Conservation (phyloP, 2,888 invertebrate genomes). For the Orchestes rusci region DNA sequence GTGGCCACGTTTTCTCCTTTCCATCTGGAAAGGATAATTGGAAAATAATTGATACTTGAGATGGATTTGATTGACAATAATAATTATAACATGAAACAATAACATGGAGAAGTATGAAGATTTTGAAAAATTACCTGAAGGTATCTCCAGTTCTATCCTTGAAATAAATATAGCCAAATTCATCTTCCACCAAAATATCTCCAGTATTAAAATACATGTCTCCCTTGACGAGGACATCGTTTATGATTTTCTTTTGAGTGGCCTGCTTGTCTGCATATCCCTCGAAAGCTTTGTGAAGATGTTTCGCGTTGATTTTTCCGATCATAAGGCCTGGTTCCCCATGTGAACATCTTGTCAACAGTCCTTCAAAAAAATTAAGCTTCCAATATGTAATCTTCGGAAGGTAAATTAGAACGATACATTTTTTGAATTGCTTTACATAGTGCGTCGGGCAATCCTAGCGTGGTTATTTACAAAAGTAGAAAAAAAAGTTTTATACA, state of each 20-base stretch:
- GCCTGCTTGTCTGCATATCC: constrained; percentile 63
- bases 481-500: no score
- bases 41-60: no score
- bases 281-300: constrained; percentile 43
- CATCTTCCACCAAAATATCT: constrained; percentile 84
- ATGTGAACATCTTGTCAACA: constrained; percentile 72
- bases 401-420: no score
- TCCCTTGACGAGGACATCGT: constrained; percentile 68
- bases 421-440: no score
- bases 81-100: no score
- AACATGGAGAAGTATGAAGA: no score
- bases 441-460: no score
- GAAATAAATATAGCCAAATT: constrained; percentile 89
- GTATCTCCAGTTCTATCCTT: constrained; percentile 84
- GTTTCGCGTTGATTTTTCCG: constrained; percentile 57
- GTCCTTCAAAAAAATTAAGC: constrained; percentile 44
- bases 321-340: constrained; percentile 82
- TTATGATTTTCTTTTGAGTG: constrained; percentile 63
- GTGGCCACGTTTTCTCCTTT: constrained; percentile 97
- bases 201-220: constrained; percentile 88
- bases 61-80: no score
- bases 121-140: constrained; percentile 55
- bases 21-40: constrained; percentile 49
- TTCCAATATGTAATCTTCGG: no score
- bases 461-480: no score